Percentiles rank a stretch among this genome's conserved stretches.
Conservation (phyloP, 1,140 invertebrate genomes). For the Stegodyphus mimosarum region DNA sequence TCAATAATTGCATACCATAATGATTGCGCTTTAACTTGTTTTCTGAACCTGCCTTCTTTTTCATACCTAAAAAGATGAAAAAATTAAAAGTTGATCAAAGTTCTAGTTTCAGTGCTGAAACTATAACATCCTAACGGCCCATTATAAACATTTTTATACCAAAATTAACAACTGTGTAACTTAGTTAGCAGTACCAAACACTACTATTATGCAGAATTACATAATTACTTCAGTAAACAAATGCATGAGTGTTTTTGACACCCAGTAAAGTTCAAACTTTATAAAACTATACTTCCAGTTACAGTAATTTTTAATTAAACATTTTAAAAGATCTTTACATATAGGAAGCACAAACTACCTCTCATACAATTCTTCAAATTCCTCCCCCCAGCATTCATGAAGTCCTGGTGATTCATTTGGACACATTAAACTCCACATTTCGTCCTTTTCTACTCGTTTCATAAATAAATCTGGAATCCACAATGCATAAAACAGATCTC, state of each 20-base stretch:
- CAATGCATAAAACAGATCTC: conserved; percentile 97
- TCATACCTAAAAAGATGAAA: conserved; percentile 79
- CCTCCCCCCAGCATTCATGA: conserved; percentile 90
- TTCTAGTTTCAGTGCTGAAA: not conserved
- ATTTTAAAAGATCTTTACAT: too few relatives aligned
- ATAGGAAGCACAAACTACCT: conserved; percentile 71
- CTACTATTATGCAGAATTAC: too few relatives aligned
- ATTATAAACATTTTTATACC: too few relatives aligned
- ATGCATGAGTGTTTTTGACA: too few relatives aligned
- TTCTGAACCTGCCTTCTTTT: conserved; percentile 79
- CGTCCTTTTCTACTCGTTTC: conserved; percentile 90
- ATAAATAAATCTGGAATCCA: conserved; percentile 99
- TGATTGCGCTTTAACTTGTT: conserved; percentile 85
- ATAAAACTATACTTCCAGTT: too few relatives aligned
- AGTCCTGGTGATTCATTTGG: conserved; percentile 93
- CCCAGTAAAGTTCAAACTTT: too few relatives aligned
- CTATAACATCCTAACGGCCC: too few relatives aligned
- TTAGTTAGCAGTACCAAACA: too few relatives aligned
- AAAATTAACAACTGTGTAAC: not conserved
- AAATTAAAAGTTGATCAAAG: not conserved
- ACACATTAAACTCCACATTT: conserved; percentile 96
- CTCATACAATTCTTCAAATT: conserved; percentile 91
- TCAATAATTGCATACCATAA: conserved; percentile 96
- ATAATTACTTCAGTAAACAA: too few relatives aligned
- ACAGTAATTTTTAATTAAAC: too few relatives aligned